A percentile compares a stretch with the other conserved stretches of the same genome.
phyloP scores from a whole-genome alignment of 2,888 invertebrate species.

The Apamea anceps region DNA sequence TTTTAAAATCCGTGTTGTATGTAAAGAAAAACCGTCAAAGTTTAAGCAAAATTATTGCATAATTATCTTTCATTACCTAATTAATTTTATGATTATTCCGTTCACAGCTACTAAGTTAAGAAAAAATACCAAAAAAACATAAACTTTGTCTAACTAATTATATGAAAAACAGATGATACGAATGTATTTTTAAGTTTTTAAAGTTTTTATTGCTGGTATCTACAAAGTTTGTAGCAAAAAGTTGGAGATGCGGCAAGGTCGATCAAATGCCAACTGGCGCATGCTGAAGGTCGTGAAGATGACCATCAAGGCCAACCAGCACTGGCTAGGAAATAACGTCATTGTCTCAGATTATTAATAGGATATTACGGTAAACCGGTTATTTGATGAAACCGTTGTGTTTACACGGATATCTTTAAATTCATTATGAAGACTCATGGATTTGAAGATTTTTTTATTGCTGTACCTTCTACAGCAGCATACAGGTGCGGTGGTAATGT shows the following conservation, averaged over 20 bases:
- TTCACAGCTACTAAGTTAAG: neutral
- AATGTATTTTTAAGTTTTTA: constrained; percentile 33
- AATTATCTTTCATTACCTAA: constrained; percentile 21
- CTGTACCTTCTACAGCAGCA: too few relatives aligned
- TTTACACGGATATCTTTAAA: constrained; percentile 27
- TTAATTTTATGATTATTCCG: constrained; percentile 18
- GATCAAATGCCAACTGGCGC: constrained; percentile 95
- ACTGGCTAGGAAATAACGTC: constrained; percentile 89
- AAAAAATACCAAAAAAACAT: neutral
- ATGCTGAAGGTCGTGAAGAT: constrained; percentile 97
- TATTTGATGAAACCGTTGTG: constrained; percentile 41
- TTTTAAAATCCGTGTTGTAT: neutral
- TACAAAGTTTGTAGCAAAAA: constrained; percentile 41
- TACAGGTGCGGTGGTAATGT: neutral
- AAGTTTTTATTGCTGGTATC: neutral
- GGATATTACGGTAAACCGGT: constrained; percentile 62
- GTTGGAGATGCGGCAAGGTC: constrained; percentile 91
- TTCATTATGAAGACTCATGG: neutral
- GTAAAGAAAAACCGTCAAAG: neutral
- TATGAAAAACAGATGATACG: constrained; percentile 29
- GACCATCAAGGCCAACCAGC: constrained; percentile 94
- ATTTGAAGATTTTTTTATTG: neutral
- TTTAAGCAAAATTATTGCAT: neutral
- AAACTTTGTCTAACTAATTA: constrained; percentile 36
- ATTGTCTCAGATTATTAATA: constrained; percentile 58